Conservation (phyloP, 2,113 vertebrate species). For the Eulacestoma nigropectus region DNA sequence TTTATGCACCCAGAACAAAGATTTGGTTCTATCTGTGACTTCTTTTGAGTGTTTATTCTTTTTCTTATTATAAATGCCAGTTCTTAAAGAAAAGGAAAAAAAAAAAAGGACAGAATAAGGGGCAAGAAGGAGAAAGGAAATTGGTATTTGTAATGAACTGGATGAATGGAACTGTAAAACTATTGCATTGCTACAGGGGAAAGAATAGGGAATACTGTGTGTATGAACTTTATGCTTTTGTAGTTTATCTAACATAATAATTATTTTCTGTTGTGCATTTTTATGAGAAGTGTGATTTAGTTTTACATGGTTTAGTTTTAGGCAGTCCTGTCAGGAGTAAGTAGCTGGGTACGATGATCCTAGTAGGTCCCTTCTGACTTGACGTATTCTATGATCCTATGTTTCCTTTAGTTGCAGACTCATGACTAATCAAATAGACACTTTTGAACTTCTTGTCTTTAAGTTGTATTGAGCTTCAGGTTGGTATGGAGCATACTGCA, state of each 20-base stretch:
- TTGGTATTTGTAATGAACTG: neutral
- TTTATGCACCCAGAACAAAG: neutral
- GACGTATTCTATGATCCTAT: neutral
- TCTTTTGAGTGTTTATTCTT: neutral
- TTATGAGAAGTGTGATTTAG: neutral
- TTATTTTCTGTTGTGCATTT: neutral
- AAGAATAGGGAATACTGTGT: neutral
- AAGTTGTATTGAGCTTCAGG: neutral
- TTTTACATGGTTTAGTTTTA: neutral
- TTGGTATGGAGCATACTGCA: neutral
- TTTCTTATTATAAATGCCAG: neutral
- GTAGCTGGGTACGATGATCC: accelerated
- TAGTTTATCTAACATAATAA: neutral
- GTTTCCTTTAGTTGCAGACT: neutral
- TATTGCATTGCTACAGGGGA: neutral
- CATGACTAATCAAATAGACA: neutral
- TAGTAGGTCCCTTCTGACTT: neutral
- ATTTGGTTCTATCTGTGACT: neutral
- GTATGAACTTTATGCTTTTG: neutral
- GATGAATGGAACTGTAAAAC: neutral
- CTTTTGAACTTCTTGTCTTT: neutral
- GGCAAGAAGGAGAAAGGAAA: neutral
- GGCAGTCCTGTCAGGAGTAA: neutral
- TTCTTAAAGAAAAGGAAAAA: neutral
- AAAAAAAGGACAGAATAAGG: neutral